These are phyloP conservation scores for Aphidoletes aphidimyza DNA, from an alignment of 2,888 invertebrate species.

Conservation along the genomic window DNA sequence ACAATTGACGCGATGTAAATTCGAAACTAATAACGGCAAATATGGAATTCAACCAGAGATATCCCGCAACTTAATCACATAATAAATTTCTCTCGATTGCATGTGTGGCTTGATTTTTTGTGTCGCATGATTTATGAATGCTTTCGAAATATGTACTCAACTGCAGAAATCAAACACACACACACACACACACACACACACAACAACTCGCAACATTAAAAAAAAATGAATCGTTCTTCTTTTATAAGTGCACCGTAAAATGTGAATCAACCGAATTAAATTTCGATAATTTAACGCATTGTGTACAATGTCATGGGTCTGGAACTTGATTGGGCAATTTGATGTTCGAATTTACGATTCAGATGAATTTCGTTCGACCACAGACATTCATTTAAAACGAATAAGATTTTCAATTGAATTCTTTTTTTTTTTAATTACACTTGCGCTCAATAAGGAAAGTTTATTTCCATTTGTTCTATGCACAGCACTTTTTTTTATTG, in stretches of 20 bases:
- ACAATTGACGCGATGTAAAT: background rate
- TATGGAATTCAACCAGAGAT: conserved; percentile 50
- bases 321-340: background rate
- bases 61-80: conserved; percentile 48
- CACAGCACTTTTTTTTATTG: background rate
- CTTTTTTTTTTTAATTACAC: background rate
- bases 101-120: conserved; percentile 44
- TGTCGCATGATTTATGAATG: conserved; percentile 54
- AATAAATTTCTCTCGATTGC: background rate
- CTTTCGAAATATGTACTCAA: background rate
- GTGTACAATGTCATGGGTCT: conserved; percentile 6
- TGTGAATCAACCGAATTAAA: conserved; percentile 22
- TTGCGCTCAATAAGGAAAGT: conserved; percentile 11
- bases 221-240: background rate
- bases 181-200: too few relatives aligned
- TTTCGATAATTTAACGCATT: conserved; percentile 8
- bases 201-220: background rate
- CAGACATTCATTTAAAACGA: background rate
- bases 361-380: too few relatives aligned
- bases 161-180: background rate
- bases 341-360: too few relatives aligned
- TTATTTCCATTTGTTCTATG: conserved; percentile 6
- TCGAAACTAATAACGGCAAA: conserved; percentile 45
- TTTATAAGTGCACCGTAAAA: background rate
- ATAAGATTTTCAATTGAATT: background rate